Evolutionary conservation across 2,113 vertebrate genomes (phyloP).

Genomic region (Neodontobutis hainanensis): DNA sequence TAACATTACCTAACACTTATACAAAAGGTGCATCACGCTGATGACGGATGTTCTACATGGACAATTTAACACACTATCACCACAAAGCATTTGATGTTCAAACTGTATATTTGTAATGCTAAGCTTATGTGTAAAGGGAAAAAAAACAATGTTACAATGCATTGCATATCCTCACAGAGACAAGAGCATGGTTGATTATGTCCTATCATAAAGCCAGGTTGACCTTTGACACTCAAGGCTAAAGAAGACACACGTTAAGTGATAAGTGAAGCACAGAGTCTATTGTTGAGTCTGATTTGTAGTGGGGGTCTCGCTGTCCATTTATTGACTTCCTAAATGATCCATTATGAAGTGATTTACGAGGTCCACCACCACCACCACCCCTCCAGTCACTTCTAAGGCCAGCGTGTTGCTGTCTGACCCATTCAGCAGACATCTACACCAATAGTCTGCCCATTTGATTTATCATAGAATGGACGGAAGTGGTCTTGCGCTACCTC

Average conservation of each 20-base stretch:
- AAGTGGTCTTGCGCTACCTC: conserved; percentile 64
- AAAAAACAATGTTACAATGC: not conserved
- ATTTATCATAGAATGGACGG: conserved; percentile 76
- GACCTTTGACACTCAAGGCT: conserved; percentile 66
- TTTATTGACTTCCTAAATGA: conserved; percentile 83
- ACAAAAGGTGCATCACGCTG: conserved; percentile 24
- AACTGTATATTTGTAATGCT: conserved; percentile 33
- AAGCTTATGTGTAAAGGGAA: conserved; percentile 18
- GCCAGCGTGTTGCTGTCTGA: conserved; percentile 30
- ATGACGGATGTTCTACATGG: conserved; percentile 57
- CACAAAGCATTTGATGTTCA: conserved; percentile 3
- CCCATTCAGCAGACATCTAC: conserved; percentile 68
- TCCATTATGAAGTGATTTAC: conserved; percentile 81
- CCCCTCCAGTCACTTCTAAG: conserved; percentile 31
- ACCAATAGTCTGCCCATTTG: conserved; percentile 49
- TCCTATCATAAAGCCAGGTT: conserved; percentile 48
- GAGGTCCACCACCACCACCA: conserved; percentile 45
- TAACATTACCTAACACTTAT: conserved; percentile 29
- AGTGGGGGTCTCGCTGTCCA: conserved; percentile 43
- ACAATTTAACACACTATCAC: conserved; percentile 53
- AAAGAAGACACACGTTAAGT: conserved; percentile 63
- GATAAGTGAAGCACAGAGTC: conserved; percentile 63
- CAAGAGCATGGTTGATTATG: conserved; percentile 36
- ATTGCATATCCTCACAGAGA: not conserved
- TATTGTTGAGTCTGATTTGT: conserved; percentile 54